Conservation (phyloP, 92 coral and sea anemone genomes). For the Ricordea florida region DNA sequence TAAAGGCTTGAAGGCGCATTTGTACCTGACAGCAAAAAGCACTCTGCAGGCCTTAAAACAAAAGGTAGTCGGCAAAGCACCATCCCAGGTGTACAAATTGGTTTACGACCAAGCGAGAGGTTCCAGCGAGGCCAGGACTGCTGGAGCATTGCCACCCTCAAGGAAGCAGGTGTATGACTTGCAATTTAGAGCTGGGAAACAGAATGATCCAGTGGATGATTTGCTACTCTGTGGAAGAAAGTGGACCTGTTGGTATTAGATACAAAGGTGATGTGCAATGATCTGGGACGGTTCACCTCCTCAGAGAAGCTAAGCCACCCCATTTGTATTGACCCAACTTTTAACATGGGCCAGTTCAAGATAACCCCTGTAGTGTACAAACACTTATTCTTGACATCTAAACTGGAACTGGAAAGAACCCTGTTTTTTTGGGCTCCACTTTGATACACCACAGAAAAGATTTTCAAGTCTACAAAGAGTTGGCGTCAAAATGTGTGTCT, state of each 20-base stretch:
- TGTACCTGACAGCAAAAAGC: slow-evolving; percentile 27
- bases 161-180: slow-evolving; percentile 20
- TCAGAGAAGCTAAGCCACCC: slow-evolving; percentile 7
- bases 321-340: slow-evolving; percentile 29
- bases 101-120: not conserved
- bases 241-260: slow-evolving; percentile 45
- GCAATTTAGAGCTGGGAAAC: not conserved
- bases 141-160: slow-evolving; percentile 15
- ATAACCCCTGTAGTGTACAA: slow-evolving; percentile 55
- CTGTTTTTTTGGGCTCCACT: slow-evolving; percentile 61
- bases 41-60: not conserved
- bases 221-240: slow-evolving; percentile 26
- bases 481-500: slow-evolving; percentile 38
- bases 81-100: not conserved
- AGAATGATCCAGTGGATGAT: slow-evolving; percentile 31
- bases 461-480: slow-evolving; percentile 23
- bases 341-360: slow-evolving; percentile 48
- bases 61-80: not conserved
- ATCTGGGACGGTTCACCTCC: slow-evolving; percentile 10
- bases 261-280: slow-evolving; percentile 23
- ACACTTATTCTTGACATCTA: slow-evolving; percentile 26
- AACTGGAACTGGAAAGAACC: slow-evolving; percentile 24
- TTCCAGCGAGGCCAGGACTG: not conserved
- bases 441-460: slow-evolving; percentile 61
- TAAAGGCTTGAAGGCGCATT: not conserved